These are phyloP conservation scores for Spicauda simplicius DNA, from an alignment of 2,888 invertebrate genomes.

Conservation along the genomic window DNA sequence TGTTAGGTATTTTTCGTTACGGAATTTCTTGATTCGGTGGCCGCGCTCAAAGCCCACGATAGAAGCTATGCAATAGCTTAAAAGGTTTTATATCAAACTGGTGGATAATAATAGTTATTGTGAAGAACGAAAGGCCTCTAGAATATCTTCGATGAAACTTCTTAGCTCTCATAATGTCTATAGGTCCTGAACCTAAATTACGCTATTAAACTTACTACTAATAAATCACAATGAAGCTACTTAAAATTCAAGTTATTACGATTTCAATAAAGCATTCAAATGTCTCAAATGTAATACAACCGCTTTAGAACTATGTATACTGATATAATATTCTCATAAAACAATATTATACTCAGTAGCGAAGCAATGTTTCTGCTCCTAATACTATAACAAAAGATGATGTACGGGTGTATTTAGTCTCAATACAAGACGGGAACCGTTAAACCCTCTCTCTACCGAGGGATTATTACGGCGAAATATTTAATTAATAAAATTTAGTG, in stretches of 20 bases:
- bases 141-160: no score
- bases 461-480: not conserved
- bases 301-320: not conserved
- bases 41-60: no score
- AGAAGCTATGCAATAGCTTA: no score
- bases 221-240: not conserved
- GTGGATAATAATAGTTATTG: no score
- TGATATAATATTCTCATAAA: not conserved
- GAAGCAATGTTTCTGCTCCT: conserved; percentile 11
- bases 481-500: no score
- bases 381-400: conserved; percentile 3
- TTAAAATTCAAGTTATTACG: not conserved
- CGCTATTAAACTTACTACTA: not conserved
- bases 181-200: not conserved
- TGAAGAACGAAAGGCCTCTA: no score
- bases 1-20: no score
- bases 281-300: not conserved
- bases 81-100: no score
- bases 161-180: no score
- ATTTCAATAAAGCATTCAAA: not conserved
- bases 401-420: conserved; percentile 8
- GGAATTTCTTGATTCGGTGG: no score
- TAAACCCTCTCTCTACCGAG: conserved; percentile 3
- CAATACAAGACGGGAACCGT: conserved; percentile 4
- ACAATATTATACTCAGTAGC: conserved; percentile 5